These are phyloP conservation scores for Sinocyclocheilus maitianheensis DNA, from an alignment of 2,113 vertebrate species.

Conservation along the genomic window DNA sequence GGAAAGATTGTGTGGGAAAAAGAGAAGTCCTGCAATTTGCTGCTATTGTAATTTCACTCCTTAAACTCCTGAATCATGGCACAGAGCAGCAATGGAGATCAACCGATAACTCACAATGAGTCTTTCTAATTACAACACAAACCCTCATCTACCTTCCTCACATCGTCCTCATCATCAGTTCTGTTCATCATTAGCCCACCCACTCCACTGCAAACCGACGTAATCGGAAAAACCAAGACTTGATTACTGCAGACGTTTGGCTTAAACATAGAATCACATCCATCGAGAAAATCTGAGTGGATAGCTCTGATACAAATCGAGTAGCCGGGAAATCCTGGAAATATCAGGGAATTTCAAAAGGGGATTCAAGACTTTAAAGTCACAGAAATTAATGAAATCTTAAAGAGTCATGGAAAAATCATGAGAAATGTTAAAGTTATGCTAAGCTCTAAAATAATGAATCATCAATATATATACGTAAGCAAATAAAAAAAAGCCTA, in stretches of 20 bases:
- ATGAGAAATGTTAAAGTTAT: neutral
- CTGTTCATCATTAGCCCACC: conserved; percentile 41
- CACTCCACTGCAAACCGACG: neutral
- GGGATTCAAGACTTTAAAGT: neutral
- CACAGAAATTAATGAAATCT: neutral
- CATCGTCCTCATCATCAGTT: neutral
- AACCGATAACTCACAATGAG: conserved; percentile 23
- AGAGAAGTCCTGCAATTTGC: conserved; percentile 15
- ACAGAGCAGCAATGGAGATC: conserved; percentile 7
- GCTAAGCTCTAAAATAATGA: neutral
- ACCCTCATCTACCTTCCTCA: conserved; percentile 16
- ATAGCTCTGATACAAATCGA: neutral
- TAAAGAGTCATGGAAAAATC: neutral
- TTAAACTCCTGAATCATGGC: neutral
- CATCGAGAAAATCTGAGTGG: neutral
- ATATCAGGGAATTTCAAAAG: neutral
- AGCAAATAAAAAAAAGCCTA: too few relatives aligned
- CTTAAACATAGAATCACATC: neutral
- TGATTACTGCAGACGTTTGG: neutral
- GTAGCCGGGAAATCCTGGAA: neutral
- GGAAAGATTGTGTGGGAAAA: conserved; percentile 12
- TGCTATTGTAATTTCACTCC: conserved; percentile 10
- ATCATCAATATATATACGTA: neutral
- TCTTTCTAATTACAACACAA: conserved; percentile 21
- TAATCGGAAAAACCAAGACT: neutral